Evolutionary conservation across 2,888 invertebrate genomes (phyloP).

Genomic region (Conistra vaccinii): DNA sequence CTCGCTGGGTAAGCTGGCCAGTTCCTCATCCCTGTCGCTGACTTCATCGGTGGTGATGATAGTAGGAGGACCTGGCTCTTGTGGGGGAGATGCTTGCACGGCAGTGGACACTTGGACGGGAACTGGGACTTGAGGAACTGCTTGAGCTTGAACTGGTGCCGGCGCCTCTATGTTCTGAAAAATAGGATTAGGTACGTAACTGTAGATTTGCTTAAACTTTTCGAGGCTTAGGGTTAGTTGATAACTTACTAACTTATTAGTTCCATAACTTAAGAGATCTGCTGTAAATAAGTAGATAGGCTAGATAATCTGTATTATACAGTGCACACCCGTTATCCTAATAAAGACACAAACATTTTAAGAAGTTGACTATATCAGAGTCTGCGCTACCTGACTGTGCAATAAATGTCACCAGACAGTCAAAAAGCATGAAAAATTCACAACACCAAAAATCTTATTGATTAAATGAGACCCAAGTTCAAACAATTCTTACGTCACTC

Average conservation of each 20-base stretch:
- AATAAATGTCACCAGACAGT: background rate
- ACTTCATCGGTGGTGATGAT: conserved; percentile 24
- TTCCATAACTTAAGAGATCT: background rate
- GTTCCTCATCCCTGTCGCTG: conserved; percentile 67
- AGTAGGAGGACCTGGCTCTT: conserved; percentile 27
- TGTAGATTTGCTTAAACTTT: background rate
- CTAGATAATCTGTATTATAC: background rate
- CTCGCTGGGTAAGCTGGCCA: conserved; percentile 59
- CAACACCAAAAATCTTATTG: background rate
- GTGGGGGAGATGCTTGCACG: conserved; percentile 58
- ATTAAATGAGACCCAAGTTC: background rate
- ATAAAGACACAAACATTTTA: background rate
- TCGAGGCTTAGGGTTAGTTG: background rate
- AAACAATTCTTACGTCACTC: conserved; percentile 66
- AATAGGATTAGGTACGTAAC: background rate
- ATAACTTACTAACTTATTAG: no score
- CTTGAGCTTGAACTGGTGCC: conserved; percentile 19
- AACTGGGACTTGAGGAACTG: conserved; percentile 45
- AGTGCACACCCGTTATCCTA: background rate
- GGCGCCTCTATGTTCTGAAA: conserved; percentile 75
- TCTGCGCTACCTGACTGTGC: background rate
- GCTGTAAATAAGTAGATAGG: background rate
- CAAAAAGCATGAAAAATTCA: background rate
- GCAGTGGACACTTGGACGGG: conserved; percentile 59
- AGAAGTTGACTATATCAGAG: background rate